Conservation (phyloP, 2,797 vertebrate species). For the Dendrocincla fuliginosa region DNA sequence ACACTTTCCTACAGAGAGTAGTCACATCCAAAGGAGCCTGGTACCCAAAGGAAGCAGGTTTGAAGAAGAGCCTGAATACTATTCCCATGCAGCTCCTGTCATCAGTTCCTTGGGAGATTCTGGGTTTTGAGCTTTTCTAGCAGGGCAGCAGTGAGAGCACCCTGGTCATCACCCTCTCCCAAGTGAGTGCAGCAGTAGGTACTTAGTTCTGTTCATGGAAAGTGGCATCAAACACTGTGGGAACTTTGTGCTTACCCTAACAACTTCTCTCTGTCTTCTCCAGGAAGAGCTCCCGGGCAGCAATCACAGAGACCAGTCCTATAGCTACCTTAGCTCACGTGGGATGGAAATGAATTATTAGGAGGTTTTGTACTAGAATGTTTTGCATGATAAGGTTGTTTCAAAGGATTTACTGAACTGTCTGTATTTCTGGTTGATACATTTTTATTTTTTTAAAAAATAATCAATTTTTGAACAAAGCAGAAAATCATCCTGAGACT, state of each 20-base stretch:
- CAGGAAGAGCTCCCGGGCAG: neutral
- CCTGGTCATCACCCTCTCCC: neutral
- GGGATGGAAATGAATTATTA: neutral
- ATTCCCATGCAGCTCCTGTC: neutral
- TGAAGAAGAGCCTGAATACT: neutral
- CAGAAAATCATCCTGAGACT: neutral
- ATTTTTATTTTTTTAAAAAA: neutral
- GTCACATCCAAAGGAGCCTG: neutral
- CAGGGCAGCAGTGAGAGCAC: neutral
- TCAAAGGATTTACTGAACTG: neutral
- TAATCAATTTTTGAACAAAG: neutral
- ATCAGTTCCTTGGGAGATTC: neutral
- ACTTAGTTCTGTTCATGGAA: neutral
- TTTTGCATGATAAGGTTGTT: neutral
- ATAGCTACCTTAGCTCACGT: neutral
- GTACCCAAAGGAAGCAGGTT: neutral
- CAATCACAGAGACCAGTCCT: neutral
- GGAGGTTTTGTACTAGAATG: neutral
- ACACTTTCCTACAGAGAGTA: neutral
- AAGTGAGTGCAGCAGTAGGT: neutral
- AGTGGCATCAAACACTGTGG: accelerated
- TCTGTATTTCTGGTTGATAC: neutral
- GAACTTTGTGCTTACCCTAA: neutral
- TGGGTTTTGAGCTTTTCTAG: neutral
- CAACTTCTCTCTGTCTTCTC: neutral